Percentiles rank a stretch among this genome's conserved stretches.
phyloP scores from a whole-genome alignment of 2,113 vertebrate genomes.

The Ancistrus triradiatus region DNA sequence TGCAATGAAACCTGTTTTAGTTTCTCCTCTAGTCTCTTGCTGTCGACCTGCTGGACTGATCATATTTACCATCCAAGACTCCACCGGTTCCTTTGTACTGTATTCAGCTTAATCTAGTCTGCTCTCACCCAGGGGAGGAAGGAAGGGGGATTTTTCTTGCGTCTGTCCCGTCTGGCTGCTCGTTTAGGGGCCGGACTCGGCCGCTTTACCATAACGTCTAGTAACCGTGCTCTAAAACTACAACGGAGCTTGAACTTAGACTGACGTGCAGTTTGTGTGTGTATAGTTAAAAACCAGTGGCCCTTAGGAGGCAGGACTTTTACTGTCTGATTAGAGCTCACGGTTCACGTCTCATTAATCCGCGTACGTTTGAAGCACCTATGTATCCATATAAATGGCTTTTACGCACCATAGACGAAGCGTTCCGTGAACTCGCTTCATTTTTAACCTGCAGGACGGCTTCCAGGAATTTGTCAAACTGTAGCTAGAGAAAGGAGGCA shows the following conservation, averaged over 20 bases:
- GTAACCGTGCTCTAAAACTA: no score
- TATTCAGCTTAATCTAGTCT: no score
- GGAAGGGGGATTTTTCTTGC: no score
- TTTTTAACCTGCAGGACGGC: neutral
- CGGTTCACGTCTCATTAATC: slow-evolving; percentile 25
- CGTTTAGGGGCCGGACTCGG: no score
- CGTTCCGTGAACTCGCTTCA: neutral
- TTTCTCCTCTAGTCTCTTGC: no score
- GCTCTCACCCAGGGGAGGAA: no score
- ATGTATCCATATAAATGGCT: slow-evolving; percentile 7
- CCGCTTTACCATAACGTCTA: no score
- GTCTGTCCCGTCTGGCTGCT: no score
- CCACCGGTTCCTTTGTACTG: no score
- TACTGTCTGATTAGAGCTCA: slow-evolving; percentile 24
- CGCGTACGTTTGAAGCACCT: neutral
- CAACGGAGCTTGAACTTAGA: neutral
- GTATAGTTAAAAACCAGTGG: neutral
- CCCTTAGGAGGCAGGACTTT: slow-evolving; percentile 8
- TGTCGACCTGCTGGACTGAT: no score
- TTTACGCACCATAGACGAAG: slow-evolving; percentile 16
- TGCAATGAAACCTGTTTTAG: no score
- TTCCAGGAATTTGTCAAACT: slow-evolving; percentile 28
- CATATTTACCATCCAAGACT: no score
- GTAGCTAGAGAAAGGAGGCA: neutral
- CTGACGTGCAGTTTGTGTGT: neutral